Base-by-base conservation (phyloP, 2,888 invertebrate genomes). In the Myopa tessellatipennis region DNA sequence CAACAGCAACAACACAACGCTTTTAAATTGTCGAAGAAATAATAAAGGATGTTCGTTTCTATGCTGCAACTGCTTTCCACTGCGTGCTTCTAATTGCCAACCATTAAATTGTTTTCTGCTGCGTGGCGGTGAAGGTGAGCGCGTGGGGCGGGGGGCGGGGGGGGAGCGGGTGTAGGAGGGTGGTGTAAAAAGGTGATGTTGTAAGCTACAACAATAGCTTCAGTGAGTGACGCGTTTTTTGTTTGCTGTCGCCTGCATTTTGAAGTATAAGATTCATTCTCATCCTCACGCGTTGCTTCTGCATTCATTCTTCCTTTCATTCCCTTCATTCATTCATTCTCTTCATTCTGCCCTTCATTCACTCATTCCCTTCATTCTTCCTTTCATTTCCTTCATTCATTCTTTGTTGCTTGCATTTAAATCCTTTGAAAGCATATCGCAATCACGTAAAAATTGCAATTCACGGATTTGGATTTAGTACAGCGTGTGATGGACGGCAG, bases 1-100 rank as follows among this genome's bases (percentile, higher is more conserved):
- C 14, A 55, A 55, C 55, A n/a, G 3, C 55, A 55, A 55, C 55
- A 55, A 55, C 5, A 55, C 5, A 5, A 55, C 14, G 3, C 55
- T 55, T 55, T 55, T 55, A 55, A 55, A 55, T n/a, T 55, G 55
- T 55, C 3, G 55, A 14, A 14, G 55, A 6, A 16, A 55, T 55
- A 55, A 55, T n/a, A 55, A 55, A 55, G 5, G 55, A 55, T n/a
- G 55, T 55, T 55, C 45, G 45, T 10, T 10, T 45, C 45, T 45
- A 6, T 45, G 45, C 45, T 45, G 6, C 45, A 12, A 14, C 55
- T 50, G 50, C 50, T 50, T 50, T 10, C 55, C 3, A n/a, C 55
- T 55, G 55, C 55, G 14, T 71, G 77, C 77, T 74, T 74, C 81
- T 81, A 81, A 81, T 81, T 81, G 79, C 80, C 79, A 77, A 63